These are phyloP conservation scores for Hypsibius dujardini DNA, from an alignment of 1,140 invertebrate genomes.

Conservation along the genomic window DNA sequence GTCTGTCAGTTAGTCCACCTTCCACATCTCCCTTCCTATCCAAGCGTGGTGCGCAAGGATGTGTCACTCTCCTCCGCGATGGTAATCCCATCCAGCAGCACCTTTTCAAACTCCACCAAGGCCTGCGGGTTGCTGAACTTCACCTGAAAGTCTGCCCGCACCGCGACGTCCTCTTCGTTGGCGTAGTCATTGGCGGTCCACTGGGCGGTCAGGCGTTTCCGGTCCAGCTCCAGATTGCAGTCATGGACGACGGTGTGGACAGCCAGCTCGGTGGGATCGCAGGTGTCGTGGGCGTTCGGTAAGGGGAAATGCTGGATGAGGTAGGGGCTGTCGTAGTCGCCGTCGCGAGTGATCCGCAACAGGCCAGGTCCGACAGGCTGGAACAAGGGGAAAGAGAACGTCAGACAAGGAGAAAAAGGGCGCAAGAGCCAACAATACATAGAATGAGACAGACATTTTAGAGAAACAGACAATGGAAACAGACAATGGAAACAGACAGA, in stretches of 20 bases:
- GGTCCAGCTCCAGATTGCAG: not conserved
- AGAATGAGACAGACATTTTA: no score
- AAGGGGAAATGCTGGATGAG: not conserved
- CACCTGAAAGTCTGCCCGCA: not conserved
- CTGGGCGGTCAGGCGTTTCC: not conserved
- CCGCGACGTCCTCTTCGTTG: not conserved
- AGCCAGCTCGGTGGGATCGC: not conserved
- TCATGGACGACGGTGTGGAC: not conserved
- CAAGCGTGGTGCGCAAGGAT: no score
- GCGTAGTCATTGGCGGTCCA: conserved; percentile 3
- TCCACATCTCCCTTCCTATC: no score
- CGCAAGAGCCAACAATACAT: not conserved
- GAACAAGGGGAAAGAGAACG: not conserved
- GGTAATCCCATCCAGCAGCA: not conserved
- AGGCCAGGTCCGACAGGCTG: not conserved
- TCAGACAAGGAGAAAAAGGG: not conserved
- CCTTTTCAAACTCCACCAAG: not conserved
- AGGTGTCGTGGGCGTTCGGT: not conserved
- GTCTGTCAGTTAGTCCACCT: no score
- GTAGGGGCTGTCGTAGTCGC: not conserved
- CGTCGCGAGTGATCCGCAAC: not conserved
- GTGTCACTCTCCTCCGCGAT: conserved; percentile 5
- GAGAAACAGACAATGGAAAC: no score
- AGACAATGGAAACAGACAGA: no score
- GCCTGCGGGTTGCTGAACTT: not conserved